Evolutionary conservation across 2,888 invertebrate species (phyloP).

Genomic region (Adineta ricciae): DNA sequence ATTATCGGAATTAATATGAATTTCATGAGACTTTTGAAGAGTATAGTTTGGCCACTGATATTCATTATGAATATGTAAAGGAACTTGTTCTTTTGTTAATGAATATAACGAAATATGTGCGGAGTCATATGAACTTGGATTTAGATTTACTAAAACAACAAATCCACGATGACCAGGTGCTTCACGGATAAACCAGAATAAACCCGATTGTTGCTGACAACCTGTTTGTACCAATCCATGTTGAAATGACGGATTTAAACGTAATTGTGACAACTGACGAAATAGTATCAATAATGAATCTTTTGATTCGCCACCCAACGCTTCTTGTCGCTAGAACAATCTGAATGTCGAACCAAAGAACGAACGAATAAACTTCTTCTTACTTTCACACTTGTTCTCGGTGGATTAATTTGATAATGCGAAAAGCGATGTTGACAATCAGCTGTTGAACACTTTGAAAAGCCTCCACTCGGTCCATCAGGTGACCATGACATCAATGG

Average conservation of each 20-base stretch:
- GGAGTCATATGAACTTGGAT: neutral
- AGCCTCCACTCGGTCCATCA: neutral
- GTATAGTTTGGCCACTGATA: neutral
- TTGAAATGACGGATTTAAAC: neutral
- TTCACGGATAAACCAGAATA: neutral
- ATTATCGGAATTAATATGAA: neutral
- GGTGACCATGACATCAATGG: neutral
- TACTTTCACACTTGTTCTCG: neutral
- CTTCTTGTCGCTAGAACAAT: neutral
- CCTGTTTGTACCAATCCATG: neutral
- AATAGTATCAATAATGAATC: neutral
- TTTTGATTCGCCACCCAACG: neutral
- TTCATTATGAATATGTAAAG: neutral
- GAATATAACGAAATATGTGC: neutral
- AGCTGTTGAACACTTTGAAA: neutral
- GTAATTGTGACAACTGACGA: neutral
- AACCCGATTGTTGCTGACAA: neutral
- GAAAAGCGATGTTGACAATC: neutral
- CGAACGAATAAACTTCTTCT: too few relatives aligned
- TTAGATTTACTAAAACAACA: neutral
- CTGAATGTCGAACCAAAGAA: too few relatives aligned
- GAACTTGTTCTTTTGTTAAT: neutral
- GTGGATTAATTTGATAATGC: too few relatives aligned
- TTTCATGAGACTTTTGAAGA: neutral
- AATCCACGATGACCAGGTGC: neutral